Percentiles rank a stretch among this genome's conserved stretches.
Evolutionary conservation across 1,140 invertebrate genomes (phyloP).

Genomic region (Melanaphis sacchari): DNA sequence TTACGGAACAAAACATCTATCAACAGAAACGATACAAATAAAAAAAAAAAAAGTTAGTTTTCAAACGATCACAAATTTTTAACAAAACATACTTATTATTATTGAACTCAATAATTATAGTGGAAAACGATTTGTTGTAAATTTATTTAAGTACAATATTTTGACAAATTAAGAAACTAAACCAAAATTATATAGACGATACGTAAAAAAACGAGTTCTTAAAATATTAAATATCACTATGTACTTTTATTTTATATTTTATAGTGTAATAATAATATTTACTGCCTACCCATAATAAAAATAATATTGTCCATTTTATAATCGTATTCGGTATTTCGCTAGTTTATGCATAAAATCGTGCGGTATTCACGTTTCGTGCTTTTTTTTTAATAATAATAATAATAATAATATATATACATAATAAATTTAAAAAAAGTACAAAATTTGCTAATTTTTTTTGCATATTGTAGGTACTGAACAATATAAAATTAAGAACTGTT

Average conservation of each 20-base stretch:
- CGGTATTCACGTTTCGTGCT: background rate
- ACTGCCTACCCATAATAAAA: too few species aligned
- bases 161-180: background rate
- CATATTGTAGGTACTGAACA: background rate
- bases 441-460: too few species aligned
- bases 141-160: background rate
- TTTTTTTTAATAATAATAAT: too few species aligned
- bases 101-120: background rate
- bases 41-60: background rate
- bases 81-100: background rate
- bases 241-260: background rate
- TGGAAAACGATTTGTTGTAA: background rate
- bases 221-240: background rate
- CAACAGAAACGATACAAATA: background rate
- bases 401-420: too few species aligned
- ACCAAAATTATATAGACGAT: background rate
- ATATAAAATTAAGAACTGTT: background rate
- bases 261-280: background rate
- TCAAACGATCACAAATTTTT: background rate
- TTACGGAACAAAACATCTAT: background rate
- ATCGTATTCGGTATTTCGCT: background rate
- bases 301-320: background rate
- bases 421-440: too few species aligned
- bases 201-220: background rate
- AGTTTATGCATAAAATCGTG: background rate